phyloP scores from a whole-genome alignment of 2,113 vertebrate species.

The Coreoperca whiteheadi region DNA sequence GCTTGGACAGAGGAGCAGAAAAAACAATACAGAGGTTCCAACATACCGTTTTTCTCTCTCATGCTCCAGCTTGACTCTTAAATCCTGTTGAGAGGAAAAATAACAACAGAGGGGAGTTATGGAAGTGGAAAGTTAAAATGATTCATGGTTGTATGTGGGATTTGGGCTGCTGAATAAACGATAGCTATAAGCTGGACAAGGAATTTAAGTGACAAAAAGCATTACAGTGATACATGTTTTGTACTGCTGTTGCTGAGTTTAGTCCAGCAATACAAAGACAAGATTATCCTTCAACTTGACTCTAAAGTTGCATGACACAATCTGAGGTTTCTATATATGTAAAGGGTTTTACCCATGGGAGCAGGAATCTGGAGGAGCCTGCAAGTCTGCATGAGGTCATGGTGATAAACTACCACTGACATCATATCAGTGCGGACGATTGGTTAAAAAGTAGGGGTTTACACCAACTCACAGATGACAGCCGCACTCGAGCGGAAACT shows the following conservation, averaged over 20 bases:
- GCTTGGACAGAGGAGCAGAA: slow-evolving; percentile 65
- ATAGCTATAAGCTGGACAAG: slow-evolving; percentile 33
- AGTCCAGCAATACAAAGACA: slow-evolving; percentile 20
- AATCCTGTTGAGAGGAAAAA: slow-evolving; percentile 85
- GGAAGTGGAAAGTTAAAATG: slow-evolving; percentile 72
- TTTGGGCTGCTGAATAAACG: slow-evolving; percentile 32
- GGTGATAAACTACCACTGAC: slow-evolving; percentile 64
- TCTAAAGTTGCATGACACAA: slow-evolving; percentile 31
- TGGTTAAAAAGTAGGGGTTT: slow-evolving; percentile 46
- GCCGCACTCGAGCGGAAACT: slow-evolving; percentile 43
- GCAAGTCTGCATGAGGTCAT: slow-evolving; percentile 74
- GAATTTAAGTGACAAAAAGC: slow-evolving; percentile 33
- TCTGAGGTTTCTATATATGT: slow-evolving; percentile 43
- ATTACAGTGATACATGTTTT: slow-evolving; percentile 10
- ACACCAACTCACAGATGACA: slow-evolving; percentile 32
- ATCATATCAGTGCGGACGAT: slow-evolving; percentile 46
- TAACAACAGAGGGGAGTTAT: slow-evolving; percentile 76
- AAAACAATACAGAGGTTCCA: slow-evolving; percentile 71
- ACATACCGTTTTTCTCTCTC: slow-evolving; percentile 94
- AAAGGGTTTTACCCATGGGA: slow-evolving; percentile 35
- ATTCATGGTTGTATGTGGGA: slow-evolving; percentile 53
- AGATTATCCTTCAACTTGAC: slow-evolving; percentile 13
- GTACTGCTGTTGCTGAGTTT: not conserved
- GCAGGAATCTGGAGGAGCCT: slow-evolving; percentile 74
- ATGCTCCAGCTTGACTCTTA: slow-evolving; percentile 95